Evolutionary conservation across 2,113 vertebrate species (phyloP).

Genomic region (Mugil cephalus): DNA sequence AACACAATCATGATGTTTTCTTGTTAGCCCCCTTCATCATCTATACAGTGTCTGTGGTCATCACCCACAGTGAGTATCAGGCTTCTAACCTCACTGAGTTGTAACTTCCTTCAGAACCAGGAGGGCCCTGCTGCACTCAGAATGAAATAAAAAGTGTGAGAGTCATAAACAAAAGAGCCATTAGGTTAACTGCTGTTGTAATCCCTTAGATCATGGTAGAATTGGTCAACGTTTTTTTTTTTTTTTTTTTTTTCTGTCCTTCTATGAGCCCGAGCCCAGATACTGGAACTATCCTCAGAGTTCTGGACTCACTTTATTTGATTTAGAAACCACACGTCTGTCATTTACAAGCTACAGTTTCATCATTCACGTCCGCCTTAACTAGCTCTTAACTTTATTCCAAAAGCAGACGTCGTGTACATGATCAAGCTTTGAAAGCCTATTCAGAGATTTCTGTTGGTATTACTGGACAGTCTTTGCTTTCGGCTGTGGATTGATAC

Average conservation of each 20-base stretch:
- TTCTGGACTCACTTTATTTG: conserved; percentile 14
- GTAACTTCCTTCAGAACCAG: conserved; percentile 45
- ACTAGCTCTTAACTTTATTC: not conserved
- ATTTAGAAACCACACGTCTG: conserved; percentile 34
- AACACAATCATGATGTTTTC: conserved; percentile 25
- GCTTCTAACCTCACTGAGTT: conserved; percentile 60
- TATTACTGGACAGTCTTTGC: not conserved
- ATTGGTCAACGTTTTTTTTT: too few relatives aligned
- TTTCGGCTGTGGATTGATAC: too few relatives aligned
- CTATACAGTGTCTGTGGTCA: conserved; percentile 4
- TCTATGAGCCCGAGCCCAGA: not conserved
- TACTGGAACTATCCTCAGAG: conserved; percentile 2
- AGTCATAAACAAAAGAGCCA: conserved; percentile 36
- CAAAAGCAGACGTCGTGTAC: not conserved
- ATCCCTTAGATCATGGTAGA: not conserved
- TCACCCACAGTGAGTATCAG: conserved; percentile 61
- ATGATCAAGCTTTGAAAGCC: not conserved
- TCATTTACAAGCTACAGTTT: conserved; percentile 1
- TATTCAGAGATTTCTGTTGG: not conserved
- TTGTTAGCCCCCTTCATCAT: not conserved
- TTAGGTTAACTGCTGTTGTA: conserved; percentile 20
- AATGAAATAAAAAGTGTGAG: conserved; percentile 38
- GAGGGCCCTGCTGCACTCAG: conserved; percentile 30
- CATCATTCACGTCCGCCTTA: conserved; percentile 28
- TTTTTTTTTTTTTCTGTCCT: conserved; percentile 30